Conservation (phyloP, 2,797 vertebrate genomes). For the Sebastes vulpes region DNA sequence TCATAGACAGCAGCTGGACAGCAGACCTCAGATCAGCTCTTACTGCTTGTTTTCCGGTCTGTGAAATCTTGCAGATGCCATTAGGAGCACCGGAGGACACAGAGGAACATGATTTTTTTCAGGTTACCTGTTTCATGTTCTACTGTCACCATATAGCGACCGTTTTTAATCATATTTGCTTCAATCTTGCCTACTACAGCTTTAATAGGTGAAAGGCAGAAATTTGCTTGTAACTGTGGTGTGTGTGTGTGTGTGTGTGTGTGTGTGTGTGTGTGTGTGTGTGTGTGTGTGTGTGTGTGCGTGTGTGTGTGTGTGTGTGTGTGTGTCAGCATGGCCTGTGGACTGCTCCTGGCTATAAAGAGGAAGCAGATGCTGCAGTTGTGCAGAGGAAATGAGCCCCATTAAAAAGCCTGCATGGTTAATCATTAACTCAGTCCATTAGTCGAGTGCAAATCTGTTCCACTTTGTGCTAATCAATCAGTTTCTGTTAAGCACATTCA, state of each 20-base stretch:
- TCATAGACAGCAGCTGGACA: too few species aligned
- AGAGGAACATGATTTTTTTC: too few species aligned
- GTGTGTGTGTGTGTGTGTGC: not conserved
- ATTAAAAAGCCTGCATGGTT: conserved; percentile 27
- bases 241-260: too few species aligned
- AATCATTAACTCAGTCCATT: conserved; percentile 33
- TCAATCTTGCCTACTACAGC: not conserved
- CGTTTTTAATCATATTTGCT: too few species aligned
- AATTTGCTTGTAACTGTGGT: not conserved
- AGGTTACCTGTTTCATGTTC: too few species aligned
- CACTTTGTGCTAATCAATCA: conserved; percentile 8
- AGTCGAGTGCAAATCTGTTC: conserved; percentile 8
- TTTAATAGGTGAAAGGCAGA: not conserved
- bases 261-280: not conserved
- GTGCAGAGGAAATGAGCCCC: conserved; percentile 36
- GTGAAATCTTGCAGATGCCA: too few species aligned
- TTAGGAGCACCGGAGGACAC: too few species aligned
- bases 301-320: not conserved
- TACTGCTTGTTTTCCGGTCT: too few species aligned
- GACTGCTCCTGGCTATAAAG: conserved; percentile 6
- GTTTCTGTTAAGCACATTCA: not conserved
- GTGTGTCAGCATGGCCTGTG: not conserved
- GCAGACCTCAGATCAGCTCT: too few species aligned
- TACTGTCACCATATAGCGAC: too few species aligned
- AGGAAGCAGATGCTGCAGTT: conserved; percentile 36